Evolutionary conservation across 2,113 vertebrate genomes (phyloP).

Genomic region (Tinamus guttatus): DNA sequence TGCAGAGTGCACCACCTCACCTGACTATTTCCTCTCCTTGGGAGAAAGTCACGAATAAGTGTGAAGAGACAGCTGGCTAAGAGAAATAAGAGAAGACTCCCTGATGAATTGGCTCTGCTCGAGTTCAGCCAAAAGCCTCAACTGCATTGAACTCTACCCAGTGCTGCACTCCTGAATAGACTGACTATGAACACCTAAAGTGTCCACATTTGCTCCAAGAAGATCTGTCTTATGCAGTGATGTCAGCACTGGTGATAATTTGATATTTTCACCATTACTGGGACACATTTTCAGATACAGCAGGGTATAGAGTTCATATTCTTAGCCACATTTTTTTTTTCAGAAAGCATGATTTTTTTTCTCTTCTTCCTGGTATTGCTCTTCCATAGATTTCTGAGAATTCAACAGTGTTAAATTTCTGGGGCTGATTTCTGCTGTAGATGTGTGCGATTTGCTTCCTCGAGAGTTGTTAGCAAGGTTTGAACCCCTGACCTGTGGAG

Average conservation of each 20-base stretch:
- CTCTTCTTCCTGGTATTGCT: not conserved
- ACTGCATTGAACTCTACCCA: not conserved
- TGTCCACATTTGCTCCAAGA: not conserved
- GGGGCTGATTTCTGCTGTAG: constrained; percentile 9
- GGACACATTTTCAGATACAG: constrained; percentile 40
- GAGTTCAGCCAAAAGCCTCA: not conserved
- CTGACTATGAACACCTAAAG: not conserved
- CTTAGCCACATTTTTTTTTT: not conserved
- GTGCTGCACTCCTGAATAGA: not conserved
- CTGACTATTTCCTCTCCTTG: not conserved
- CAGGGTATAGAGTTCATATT: not conserved
- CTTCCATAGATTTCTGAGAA: constrained; percentile 38
- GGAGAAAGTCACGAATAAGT: not conserved
- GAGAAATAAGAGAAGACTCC: not conserved
- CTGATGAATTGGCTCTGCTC: not conserved
- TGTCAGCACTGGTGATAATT: fast-evolving
- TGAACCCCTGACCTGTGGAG: constrained; percentile 62
- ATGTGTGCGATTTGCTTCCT: constrained; percentile 13
- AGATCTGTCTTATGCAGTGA: not conserved
- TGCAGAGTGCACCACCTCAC: not conserved
- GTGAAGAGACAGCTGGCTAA: not conserved
- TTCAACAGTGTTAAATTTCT: not conserved
- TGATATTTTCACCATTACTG: not conserved
- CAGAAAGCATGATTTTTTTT: not conserved
- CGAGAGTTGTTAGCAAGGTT: constrained; percentile 38